phyloP scores from a whole-genome alignment of 2,888 invertebrate species.

The Yponomeuta plumbellus region DNA sequence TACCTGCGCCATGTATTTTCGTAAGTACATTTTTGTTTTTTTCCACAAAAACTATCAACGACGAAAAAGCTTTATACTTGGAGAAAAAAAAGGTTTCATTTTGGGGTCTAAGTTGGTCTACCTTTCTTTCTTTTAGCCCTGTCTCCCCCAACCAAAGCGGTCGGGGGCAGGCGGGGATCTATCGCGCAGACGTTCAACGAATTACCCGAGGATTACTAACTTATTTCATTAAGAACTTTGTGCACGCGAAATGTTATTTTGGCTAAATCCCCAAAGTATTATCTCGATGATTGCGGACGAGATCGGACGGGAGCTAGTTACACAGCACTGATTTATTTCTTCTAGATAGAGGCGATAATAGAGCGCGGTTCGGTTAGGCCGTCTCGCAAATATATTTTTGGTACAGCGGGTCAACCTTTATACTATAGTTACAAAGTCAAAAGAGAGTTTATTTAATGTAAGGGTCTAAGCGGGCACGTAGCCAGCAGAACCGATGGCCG shows the following conservation, averaged over 20 bases:
- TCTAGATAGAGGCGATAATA: constrained; percentile 8
- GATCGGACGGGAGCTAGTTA: constrained; percentile 36
- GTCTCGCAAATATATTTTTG: neutral
- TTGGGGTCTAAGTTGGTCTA: too few relatives aligned
- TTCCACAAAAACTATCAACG: too few relatives aligned
- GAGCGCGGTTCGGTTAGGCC: neutral
- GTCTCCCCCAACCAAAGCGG: neutral
- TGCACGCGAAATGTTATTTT: constrained; percentile 55
- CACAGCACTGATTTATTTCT: constrained; percentile 17
- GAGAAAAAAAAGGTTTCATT: too few relatives aligned
- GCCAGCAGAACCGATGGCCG: too few relatives aligned
- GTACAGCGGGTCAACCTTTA: neutral
- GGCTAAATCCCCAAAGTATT: constrained; percentile 56
- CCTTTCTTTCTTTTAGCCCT: too few relatives aligned
- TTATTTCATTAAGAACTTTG: constrained; percentile 67
- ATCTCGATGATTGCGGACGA: constrained; percentile 50
- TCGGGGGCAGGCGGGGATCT: constrained; percentile 28
- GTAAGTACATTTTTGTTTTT: too few relatives aligned
- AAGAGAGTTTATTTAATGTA: too few relatives aligned
- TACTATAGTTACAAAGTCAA: too few relatives aligned
- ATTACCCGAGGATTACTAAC: constrained; percentile 62
- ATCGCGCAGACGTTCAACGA: constrained; percentile 59
- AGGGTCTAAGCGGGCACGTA: too few relatives aligned
- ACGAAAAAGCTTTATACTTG: too few relatives aligned
- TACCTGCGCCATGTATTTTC: too few relatives aligned